A percentile compares a stretch with the other conserved stretches of the same genome.
These are phyloP conservation scores for Ormyrus rosae DNA, from an alignment of 2,888 invertebrate genomes.

Conservation along the genomic window DNA sequence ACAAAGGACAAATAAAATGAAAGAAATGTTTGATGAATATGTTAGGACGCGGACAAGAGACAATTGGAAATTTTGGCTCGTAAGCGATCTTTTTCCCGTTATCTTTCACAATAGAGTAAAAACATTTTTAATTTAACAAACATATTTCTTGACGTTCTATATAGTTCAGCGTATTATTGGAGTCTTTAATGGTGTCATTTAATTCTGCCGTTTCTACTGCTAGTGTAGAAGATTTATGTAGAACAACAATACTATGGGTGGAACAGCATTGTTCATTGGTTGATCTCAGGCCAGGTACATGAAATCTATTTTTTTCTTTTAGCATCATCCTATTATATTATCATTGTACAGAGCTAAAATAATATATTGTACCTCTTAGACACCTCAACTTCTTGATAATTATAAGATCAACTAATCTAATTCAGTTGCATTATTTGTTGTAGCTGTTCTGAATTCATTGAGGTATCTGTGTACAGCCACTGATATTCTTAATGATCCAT, in stretches of 20 bases:
- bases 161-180: constrained; percentile 94
- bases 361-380: too few relatives aligned
- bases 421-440: constrained; percentile 65
- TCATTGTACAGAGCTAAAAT: too few relatives aligned
- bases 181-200: constrained; percentile 92
- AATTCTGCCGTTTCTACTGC: constrained; percentile 94
- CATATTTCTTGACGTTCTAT: constrained; percentile 60
- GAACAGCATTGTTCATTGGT: constrained; percentile 97
- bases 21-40: constrained; percentile 95
- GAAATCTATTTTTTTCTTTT: neutral
- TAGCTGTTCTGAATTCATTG: constrained; percentile 94
- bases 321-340: too few relatives aligned
- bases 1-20: constrained; percentile 92
- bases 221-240: constrained; percentile 92
- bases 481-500: constrained; percentile 93
- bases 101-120: neutral
- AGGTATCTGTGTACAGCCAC: constrained; percentile 94
- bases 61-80: constrained; percentile 99
- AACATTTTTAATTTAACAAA: neutral
- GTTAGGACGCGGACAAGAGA: constrained; percentile 89
- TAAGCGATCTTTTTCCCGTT: constrained; percentile 74
- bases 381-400: too few relatives aligned
- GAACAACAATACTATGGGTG: constrained; percentile 94
- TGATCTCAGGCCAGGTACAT: constrained; percentile 92
- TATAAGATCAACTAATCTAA: too few relatives aligned